Percentiles rank a stretch among this genome's conserved stretches.
Evolutionary conservation across 1,140 invertebrate species (phyloP).

Genomic region (Cydia strobilella): DNA sequence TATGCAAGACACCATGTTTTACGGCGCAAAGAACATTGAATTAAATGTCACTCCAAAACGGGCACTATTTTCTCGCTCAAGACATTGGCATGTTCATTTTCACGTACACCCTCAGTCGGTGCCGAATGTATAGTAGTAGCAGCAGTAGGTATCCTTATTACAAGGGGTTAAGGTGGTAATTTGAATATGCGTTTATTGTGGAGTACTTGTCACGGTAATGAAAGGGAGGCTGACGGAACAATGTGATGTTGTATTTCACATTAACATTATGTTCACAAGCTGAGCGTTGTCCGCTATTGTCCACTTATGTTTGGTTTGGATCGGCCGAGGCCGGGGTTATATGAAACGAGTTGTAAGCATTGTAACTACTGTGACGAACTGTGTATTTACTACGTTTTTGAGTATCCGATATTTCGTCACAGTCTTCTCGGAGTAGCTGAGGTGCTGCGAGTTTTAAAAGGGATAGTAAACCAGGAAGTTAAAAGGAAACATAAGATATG

Average conservation of each 20-base stretch:
- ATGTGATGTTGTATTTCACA: conserved; percentile 77
- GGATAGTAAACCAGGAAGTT: too few species aligned
- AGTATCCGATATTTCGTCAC: too few species aligned
- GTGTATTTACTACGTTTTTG: too few species aligned
- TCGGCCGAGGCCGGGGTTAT: conserved; percentile 42
- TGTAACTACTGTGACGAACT: too few species aligned
- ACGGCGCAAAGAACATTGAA: conserved; percentile 9
- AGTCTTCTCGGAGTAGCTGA: too few species aligned
- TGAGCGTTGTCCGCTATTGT: conserved; percentile 73
- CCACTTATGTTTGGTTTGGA: conserved; percentile 73
- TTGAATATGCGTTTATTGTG: background rate
- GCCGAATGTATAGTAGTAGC: too few species aligned
- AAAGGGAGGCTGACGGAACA: conserved; percentile 65
- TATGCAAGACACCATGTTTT: background rate
- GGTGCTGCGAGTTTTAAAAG: too few species aligned
- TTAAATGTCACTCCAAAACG: background rate
- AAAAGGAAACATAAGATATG: too few species aligned
- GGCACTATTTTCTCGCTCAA: background rate
- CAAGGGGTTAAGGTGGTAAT: background rate
- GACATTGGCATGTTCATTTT: background rate
- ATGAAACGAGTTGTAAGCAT: conserved; percentile 39
- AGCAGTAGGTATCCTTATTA: background rate
- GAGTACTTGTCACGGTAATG: conserved; percentile 3
- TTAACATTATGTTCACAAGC: conserved; percentile 78
- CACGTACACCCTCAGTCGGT: background rate